Conservation (phyloP, 2,113 vertebrate genomes). For the Aspiorhynchus laticeps region DNA sequence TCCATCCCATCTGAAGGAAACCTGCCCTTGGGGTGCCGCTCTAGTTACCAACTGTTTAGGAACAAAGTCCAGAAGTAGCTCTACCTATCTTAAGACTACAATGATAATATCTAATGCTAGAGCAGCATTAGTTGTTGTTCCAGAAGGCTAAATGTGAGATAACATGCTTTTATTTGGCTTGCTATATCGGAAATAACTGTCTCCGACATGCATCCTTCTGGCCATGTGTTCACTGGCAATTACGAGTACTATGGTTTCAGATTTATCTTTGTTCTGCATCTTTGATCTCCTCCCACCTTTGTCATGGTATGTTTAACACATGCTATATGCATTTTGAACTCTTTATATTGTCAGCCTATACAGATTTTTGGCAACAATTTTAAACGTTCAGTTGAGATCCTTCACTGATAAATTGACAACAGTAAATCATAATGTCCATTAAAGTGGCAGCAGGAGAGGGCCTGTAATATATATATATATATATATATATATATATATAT, state of each 20-base stretch:
- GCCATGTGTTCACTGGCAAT: conserved; percentile 65
- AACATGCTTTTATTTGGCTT: conserved; percentile 46
- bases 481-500: no score
- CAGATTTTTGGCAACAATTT: background rate
- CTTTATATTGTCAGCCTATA: background rate
- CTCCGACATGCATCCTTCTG: conserved; percentile 42
- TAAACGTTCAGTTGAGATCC: background rate
- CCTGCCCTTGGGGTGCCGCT: no score
- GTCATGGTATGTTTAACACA: background rate
- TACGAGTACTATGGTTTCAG: conserved; percentile 50
- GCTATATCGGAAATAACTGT: conserved; percentile 39
- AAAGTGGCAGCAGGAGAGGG: background rate
- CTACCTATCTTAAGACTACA: background rate
- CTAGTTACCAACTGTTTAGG: background rate
- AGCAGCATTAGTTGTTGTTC: background rate
- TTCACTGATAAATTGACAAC: background rate
- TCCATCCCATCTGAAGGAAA: conserved; percentile 15
- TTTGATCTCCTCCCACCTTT: conserved; percentile 7
- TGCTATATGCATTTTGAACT: background rate
- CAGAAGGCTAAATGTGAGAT: conserved; percentile 12
- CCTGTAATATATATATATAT: no score
- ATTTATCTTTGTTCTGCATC: conserved; percentile 44
- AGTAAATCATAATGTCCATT: background rate
- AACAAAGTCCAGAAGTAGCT: background rate
- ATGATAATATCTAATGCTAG: background rate